A percentile compares a stretch with the other conserved stretches of the same genome.
These are phyloP conservation scores for Augochlora pura DNA, from an alignment of 1,140 invertebrate genomes.

Conservation along the genomic window DNA sequence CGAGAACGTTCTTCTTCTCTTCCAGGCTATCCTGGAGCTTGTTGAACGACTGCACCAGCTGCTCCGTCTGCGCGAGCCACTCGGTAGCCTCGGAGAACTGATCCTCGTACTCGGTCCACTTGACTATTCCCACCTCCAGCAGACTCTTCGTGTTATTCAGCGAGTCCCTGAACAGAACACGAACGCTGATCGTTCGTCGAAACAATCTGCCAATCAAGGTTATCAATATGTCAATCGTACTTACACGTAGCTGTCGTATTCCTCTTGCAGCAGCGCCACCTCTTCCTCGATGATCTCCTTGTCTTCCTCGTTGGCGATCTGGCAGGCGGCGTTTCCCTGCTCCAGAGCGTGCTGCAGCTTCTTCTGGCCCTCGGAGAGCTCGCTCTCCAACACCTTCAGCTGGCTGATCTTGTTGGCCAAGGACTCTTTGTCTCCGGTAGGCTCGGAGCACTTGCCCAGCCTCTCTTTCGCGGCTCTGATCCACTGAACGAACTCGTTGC, in stretches of 20 bases:
- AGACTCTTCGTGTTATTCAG: slow-evolving; percentile 90
- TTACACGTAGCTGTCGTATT: slow-evolving; percentile 91
- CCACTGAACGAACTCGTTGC: slow-evolving; percentile 95
- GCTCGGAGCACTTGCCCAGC: slow-evolving; percentile 95
- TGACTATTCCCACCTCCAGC: slow-evolving; percentile 93
- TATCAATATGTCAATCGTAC: no score
- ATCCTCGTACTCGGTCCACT: slow-evolving; percentile 97
- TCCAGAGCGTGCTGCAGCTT: slow-evolving; percentile 91
- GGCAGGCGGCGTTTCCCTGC: slow-evolving; percentile 90
- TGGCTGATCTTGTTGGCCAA: slow-evolving; percentile 91
- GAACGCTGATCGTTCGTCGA: no score
- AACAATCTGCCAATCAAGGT: no score
- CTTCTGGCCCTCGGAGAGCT: slow-evolving; percentile 89
- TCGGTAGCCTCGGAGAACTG: slow-evolving; percentile 93
- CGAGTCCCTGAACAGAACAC: slow-evolving; percentile 81
- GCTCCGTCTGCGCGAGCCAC: slow-evolving; percentile 94
- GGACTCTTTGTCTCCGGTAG: slow-evolving; percentile 95
- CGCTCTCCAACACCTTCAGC: slow-evolving; percentile 90
- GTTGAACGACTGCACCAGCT: slow-evolving; percentile 92
- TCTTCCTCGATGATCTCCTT: slow-evolving; percentile 95
- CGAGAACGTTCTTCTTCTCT: slow-evolving; percentile 92
- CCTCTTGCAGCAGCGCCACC: slow-evolving; percentile 92
- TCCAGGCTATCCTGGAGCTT: slow-evolving; percentile 94
- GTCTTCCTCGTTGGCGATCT: slow-evolving; percentile 91
- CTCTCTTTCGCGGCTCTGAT: slow-evolving; percentile 93